Conservation (phyloP, 2,888 invertebrate species). For the Gasteruption jaculator region DNA sequence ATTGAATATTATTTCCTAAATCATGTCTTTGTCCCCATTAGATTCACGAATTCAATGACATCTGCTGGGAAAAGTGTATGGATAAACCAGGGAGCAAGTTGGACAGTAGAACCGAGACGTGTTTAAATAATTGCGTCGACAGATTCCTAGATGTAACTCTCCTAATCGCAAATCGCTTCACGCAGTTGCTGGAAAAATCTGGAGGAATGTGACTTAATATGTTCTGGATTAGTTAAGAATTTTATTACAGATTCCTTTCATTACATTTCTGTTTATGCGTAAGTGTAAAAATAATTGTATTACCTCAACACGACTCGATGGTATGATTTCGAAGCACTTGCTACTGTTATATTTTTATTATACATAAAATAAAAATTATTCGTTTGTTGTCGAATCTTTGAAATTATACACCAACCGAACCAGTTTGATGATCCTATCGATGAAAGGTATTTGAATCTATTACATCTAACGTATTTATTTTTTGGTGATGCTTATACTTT, state of each 20-base stretch:
- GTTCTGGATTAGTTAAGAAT: slow-evolving; percentile 23
- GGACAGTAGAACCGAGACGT: slow-evolving; percentile 84
- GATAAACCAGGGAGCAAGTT: slow-evolving; percentile 85
- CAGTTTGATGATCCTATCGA: too few species aligned
- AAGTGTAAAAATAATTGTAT: slow-evolving; percentile 10
- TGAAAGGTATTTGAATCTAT: too few species aligned
- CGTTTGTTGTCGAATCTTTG: too few species aligned
- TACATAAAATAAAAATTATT: too few species aligned
- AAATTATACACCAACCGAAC: too few species aligned
- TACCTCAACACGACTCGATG: too few species aligned
- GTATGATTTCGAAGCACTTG: too few species aligned
- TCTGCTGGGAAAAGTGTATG: slow-evolving; percentile 95
- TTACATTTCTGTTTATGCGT: too few species aligned
- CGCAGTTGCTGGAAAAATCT: slow-evolving; percentile 77
- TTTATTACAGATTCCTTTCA: slow-evolving; percentile 8
- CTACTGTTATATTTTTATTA: too few species aligned
- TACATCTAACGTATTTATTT: too few species aligned
- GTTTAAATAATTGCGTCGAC: slow-evolving; percentile 88
- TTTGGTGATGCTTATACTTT: too few species aligned
- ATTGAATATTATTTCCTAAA: slow-evolving; percentile 23
- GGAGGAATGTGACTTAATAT: slow-evolving; percentile 57
- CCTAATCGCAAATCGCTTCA: slow-evolving; percentile 83
- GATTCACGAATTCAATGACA: slow-evolving; percentile 90
- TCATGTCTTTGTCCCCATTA: slow-evolving; percentile 54
- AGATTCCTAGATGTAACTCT: slow-evolving; percentile 91